Percentiles rank a stretch among this genome's conserved stretches.
These are phyloP conservation scores for Augochlorella aurata DNA, from an alignment of 2,888 invertebrate species.

Conservation along the genomic window DNA sequence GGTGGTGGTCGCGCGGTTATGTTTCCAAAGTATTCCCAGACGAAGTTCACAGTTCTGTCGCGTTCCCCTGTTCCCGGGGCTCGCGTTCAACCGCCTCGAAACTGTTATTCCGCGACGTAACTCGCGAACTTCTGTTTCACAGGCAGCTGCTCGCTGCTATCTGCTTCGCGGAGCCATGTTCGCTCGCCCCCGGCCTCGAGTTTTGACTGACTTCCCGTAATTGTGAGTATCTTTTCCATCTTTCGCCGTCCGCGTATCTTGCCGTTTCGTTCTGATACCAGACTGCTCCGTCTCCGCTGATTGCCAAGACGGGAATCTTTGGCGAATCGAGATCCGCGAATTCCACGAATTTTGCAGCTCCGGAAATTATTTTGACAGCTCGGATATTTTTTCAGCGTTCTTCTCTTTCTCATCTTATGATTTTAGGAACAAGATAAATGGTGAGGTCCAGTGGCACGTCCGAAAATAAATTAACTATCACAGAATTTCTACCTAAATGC, in stretches of 20 bases:
- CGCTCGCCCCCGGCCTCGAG: not conserved
- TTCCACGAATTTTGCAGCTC: not conserved
- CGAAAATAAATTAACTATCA: no score
- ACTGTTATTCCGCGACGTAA: conserved; percentile 36
- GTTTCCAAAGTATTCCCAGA: conserved; percentile 25
- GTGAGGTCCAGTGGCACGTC: no score
- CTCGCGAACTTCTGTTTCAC: conserved; percentile 36
- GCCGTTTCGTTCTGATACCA: not conserved
- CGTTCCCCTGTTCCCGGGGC: not conserved
- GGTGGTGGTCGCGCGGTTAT: conserved; percentile 12
- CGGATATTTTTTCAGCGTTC: not conserved
- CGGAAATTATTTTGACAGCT: not conserved
- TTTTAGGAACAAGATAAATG: no score
- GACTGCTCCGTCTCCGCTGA: not conserved
- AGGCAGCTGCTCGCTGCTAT: conserved; percentile 6
- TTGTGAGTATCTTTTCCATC: conserved; percentile 14
- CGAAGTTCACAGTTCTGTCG: conserved; percentile 13
- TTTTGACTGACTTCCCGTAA: conserved; percentile 10
- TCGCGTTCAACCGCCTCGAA: conserved; percentile 37
- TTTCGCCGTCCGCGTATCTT: not conserved
- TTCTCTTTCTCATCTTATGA: no score
- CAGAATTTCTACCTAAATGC: not conserved
- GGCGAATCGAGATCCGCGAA: not conserved
- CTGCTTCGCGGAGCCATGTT: conserved; percentile 2
- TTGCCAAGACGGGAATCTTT: not conserved